Conservation (phyloP, 1,140 invertebrate genomes). For the Caenorhabditis tropicalis region DNA sequence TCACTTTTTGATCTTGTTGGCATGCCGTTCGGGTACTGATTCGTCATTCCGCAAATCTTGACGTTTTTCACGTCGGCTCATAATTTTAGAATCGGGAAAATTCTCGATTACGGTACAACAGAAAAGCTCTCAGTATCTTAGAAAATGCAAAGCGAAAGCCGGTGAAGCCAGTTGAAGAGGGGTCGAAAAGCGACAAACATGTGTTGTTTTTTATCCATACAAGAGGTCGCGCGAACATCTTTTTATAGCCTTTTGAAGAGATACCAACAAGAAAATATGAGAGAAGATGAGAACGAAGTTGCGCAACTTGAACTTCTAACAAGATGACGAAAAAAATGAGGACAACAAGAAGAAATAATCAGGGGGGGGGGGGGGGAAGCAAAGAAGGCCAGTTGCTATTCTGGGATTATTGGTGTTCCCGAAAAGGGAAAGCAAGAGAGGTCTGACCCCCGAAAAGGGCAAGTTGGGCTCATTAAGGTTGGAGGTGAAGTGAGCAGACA, state of each 20-base stretch:
- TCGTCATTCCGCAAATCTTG: too few species aligned
- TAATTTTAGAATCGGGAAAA: too few species aligned
- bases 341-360: conserved; percentile 11
- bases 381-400: not conserved
- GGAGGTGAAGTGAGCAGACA: not conserved
- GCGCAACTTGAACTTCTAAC: not conserved
- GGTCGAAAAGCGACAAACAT: not conserved
- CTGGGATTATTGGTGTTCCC: not conserved
- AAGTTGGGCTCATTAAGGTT: not conserved
- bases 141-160: too few species aligned
- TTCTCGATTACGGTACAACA: too few species aligned
- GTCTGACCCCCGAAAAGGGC: not conserved
- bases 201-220: not conserved
- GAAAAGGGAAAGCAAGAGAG: not conserved
- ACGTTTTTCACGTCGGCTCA: too few species aligned
- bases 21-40: too few species aligned
- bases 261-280: not conserved
- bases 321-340: not conserved
- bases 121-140: too few species aligned
- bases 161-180: not conserved
- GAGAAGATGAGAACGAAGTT: too few species aligned
- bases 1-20: too few species aligned
- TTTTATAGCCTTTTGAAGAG: not conserved
- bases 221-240: not conserved
- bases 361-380: not conserved